A percentile compares a stretch with the other conserved stretches of the same genome.
Conservation (phyloP, 2,113 vertebrate species). For the Sander vitreus region DNA sequence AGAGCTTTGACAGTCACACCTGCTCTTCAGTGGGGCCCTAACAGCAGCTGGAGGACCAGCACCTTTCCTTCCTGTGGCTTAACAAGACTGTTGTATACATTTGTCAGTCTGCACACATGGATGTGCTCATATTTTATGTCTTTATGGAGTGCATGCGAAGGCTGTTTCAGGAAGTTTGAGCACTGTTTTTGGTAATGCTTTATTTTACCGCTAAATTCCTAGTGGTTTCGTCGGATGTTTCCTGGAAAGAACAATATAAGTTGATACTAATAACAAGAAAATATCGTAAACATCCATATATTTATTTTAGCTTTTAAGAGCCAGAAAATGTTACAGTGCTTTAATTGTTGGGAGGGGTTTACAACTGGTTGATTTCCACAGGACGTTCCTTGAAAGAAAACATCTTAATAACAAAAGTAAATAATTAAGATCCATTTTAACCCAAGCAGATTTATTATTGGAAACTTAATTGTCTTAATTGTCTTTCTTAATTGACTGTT, state of each 20-base stretch:
- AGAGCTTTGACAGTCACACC: constrained; percentile 63
- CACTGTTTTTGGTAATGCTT: background rate
- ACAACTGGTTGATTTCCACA: background rate
- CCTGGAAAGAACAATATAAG: background rate
- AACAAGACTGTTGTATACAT: constrained; percentile 60
- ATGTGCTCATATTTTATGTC: constrained; percentile 49
- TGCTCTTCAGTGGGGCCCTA: constrained; percentile 57
- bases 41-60: constrained; percentile 65
- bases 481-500: too few relatives aligned
- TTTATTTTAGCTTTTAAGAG: background rate
- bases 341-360: background rate
- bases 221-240: background rate
- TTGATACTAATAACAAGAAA: background rate
- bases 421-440: too few relatives aligned
- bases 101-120: constrained; percentile 46
- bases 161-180: constrained; percentile 1
- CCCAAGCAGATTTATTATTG: background rate
- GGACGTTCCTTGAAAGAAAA: background rate
- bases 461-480: background rate
- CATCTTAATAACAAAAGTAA: background rate
- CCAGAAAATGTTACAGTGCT: background rate
- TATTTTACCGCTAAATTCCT: background rate
- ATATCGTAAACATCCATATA: background rate
- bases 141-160: constrained; percentile 28
- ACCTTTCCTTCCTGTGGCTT: constrained; percentile 59